Percentiles rank a stretch among this genome's conserved stretches.
These are phyloP conservation scores for Cyphomyrus plagiostoma DNA, from an alignment of 2,113 vertebrate genomes.

Conservation along the genomic window DNA sequence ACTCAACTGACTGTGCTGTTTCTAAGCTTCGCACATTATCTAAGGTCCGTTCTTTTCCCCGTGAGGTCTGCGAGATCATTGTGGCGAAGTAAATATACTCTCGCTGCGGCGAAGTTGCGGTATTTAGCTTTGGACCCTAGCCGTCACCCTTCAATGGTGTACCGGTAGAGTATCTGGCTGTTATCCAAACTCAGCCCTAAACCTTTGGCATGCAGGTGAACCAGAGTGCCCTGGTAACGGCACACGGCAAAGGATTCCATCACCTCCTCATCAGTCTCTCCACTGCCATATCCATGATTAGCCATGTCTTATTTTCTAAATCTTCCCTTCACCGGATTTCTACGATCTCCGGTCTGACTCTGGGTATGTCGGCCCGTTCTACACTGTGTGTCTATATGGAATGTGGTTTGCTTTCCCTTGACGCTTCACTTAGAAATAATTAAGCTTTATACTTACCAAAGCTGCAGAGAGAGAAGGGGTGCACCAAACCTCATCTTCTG, in stretches of 20 bases:
- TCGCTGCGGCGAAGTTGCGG: not conserved
- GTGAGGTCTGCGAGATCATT: not conserved
- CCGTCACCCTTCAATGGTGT: not conserved
- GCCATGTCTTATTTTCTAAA: not conserved
- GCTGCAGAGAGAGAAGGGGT: not conserved
- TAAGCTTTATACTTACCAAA: not conserved
- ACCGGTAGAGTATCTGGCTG: not conserved
- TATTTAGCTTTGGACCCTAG: not conserved
- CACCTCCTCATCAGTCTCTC: not conserved
- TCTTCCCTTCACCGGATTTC: not conserved
- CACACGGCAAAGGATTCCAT: not conserved
- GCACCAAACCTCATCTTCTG: not conserved
- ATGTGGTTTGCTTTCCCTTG: not conserved
- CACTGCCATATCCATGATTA: not conserved
- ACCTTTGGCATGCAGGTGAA: not conserved
- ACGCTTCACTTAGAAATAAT: not conserved
- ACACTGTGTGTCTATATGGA: not conserved
- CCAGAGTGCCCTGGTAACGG: too few species aligned
- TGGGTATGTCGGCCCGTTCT: not conserved
- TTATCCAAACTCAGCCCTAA: not conserved
- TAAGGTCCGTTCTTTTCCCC: not conserved
- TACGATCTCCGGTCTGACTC: not conserved
- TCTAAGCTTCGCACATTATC: not conserved
- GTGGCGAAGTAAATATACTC: not conserved
- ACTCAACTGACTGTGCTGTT: not conserved